phyloP scores from a whole-genome alignment of 2,113 vertebrate species.

The Chloebia gouldiae region DNA sequence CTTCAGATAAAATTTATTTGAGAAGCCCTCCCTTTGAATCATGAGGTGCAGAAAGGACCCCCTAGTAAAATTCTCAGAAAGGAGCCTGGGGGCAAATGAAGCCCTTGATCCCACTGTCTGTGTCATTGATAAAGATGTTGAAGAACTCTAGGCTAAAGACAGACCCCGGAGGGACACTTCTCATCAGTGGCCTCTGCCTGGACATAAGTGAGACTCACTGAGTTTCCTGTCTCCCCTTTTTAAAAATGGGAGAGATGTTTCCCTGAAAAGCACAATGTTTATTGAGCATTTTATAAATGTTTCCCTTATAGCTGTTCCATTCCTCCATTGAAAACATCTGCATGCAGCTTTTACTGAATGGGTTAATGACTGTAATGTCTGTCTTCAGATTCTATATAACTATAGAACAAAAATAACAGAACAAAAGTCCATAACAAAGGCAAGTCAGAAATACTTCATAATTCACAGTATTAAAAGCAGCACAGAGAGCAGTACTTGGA shows the following conservation, averaged over 20 bases:
- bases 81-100: background rate
- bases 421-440: background rate
- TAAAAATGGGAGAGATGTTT: background rate
- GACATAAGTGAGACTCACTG: background rate
- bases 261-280: background rate
- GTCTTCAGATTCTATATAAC: background rate
- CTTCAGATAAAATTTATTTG: background rate
- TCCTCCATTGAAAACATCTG: background rate
- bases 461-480: background rate
- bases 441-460: background rate
- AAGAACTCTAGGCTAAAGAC: too few relatives aligned
- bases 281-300: background rate
- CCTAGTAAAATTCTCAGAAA: background rate
- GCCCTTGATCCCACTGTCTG: fast-evolving
- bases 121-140: background rate
- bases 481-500: background rate
- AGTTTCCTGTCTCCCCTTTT: background rate
- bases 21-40: background rate
- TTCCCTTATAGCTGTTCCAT: background rate
- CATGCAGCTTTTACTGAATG: background rate
- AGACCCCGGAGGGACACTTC: background rate
- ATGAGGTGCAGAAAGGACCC: background rate
- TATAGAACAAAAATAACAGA: background rate
- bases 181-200: background rate
- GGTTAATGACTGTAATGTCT: background rate